Base-by-base conservation (phyloP, 2,113 vertebrate species). In the Trichechus manatus region DNA sequence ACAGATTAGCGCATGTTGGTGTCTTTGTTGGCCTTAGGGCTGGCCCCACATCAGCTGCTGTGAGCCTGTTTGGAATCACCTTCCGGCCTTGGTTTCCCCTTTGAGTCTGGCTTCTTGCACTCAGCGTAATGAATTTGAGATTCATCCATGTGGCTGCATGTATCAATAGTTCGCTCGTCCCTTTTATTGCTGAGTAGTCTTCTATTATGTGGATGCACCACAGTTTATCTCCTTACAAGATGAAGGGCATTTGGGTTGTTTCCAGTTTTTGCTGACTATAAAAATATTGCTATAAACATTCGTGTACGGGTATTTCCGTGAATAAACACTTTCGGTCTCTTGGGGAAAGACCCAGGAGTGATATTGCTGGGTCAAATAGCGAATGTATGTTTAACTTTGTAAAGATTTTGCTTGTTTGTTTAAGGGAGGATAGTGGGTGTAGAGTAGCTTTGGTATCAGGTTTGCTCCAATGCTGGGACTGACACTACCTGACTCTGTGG, bases 1-100 rank as follows among this genome's bases (percentile, higher is more conserved):
- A n/a, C 33, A 0, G 0, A 3, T 3, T 4, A n/a, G 39, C 83
- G 77, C 75, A 39, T 0, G 2, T 4, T 8, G n/a, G 15, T 1
- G 6, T 42, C 22, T 66, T 42, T 31, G 72, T 23, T 10, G 22
- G 20, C 36, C 20, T 74, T 4, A 22, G n/a, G n/a, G 1, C 36
- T n/a, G 19, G 17, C 33, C 6, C 33, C 33, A 8, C 33, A n/a
- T n/a, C 68, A 72, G 68, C 68, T 19, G 68, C 68, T 39, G 36
- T 4, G 36, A 74, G 36, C 8, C 72, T 74, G 20, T 39, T 20
- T 22, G 15, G 68, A n/a, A 72, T n/a, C 68, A 36, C 70, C 36
- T 39, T 39, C 20, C 72, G 42, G n/a, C 70, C 36, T 74, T n/a
- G 39, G 36, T 13, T 9, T 92, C 63, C 22, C 66, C 66, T 50